Evolutionary conservation across 2,888 invertebrate species (phyloP).

Genomic region (Meandrusa payeni): DNA sequence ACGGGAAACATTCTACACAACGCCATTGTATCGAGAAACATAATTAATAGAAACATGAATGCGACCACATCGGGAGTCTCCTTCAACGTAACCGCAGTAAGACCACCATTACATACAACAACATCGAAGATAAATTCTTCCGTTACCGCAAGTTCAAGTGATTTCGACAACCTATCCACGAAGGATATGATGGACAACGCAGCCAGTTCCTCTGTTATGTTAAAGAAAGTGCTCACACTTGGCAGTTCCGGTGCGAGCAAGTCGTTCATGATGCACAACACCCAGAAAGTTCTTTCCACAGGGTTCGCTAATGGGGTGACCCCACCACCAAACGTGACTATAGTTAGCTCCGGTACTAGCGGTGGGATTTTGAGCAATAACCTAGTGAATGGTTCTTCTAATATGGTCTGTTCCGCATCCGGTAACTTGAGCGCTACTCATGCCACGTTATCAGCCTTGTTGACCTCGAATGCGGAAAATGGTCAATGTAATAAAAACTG

Average conservation of each 20-base stretch:
- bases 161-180: constrained; percentile 68
- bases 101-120: constrained; percentile 56
- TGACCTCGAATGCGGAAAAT: constrained; percentile 54
- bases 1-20: constrained; percentile 76
- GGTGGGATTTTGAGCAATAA: constrained; percentile 51
- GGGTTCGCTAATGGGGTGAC: constrained; percentile 69
- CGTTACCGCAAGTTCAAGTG: constrained; percentile 49
- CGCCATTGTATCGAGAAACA: constrained; percentile 73
- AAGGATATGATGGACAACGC: constrained; percentile 78
- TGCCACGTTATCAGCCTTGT: constrained; percentile 69
- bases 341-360: constrained; percentile 67
- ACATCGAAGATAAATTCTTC: constrained; percentile 60
- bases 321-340: constrained; percentile 71
- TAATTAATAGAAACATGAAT: constrained; percentile 56
- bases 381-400: constrained; percentile 44
- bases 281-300: constrained; percentile 70
- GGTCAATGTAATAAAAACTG: constrained; percentile 32
- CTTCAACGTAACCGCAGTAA: constrained; percentile 61
- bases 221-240: constrained; percentile 73
- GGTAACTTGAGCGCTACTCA: constrained; percentile 74
- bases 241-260: constrained; percentile 70
- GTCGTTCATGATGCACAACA: constrained; percentile 76
- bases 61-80: constrained; percentile 56
- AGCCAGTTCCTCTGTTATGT: constrained; percentile 75
- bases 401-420: constrained; percentile 55